These are phyloP conservation scores for Agonum fuliginosum DNA, from an alignment of 2,888 invertebrate species.

Conservation along the genomic window DNA sequence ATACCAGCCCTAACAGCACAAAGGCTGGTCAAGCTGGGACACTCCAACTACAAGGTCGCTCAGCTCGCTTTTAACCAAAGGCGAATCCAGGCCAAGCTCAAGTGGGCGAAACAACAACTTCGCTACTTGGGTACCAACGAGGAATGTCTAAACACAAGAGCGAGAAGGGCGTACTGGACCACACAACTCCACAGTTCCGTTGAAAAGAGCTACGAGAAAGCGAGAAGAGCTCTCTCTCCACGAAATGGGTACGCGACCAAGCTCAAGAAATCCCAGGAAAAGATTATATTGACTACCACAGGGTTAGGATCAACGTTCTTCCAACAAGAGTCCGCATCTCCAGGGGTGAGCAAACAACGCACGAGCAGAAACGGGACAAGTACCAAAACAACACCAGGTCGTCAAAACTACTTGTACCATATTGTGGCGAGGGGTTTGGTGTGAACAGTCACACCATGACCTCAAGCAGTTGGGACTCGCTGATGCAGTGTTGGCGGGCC, in stretches of 20 bases:
- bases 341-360: background rate
- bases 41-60: constrained; percentile 61
- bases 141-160: constrained; percentile 38
- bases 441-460: background rate
- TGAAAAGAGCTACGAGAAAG: constrained; percentile 61
- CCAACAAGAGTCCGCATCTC: background rate
- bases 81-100: constrained; percentile 61
- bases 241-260: too few relatives aligned
- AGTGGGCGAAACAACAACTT: constrained; percentile 59
- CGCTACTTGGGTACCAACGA: constrained; percentile 60
- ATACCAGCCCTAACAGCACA: constrained; percentile 63
- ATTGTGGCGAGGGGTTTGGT: background rate
- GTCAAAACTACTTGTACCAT: background rate
- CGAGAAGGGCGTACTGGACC: constrained; percentile 61
- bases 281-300: too few relatives aligned
- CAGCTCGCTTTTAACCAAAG: constrained; percentile 62
- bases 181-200: constrained; percentile 61
- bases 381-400: background rate
- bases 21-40: constrained; percentile 62
- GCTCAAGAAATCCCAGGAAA: too few relatives aligned
- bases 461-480: background rate
- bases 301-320: too few relatives aligned
- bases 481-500: background rate
- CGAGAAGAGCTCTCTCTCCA: background rate
- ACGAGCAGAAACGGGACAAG: background rate